Evolutionary conservation across 2,113 vertebrate species (phyloP).

Genomic region (Gymnogyps californianus): DNA sequence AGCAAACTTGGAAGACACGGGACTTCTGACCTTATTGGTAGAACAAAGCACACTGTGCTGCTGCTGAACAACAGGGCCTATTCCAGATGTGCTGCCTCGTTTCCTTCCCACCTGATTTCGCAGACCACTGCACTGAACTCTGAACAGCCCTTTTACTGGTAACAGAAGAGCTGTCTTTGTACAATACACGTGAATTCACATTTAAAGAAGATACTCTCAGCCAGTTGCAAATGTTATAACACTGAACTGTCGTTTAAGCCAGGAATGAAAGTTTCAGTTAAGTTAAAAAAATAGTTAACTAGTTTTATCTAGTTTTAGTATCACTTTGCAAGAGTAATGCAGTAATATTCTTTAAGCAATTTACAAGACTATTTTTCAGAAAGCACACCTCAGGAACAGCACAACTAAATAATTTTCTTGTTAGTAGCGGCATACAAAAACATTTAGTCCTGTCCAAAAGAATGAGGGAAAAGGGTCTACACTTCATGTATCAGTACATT

Average conservation of each 20-base stretch:
- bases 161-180: background rate
- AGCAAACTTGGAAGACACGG: background rate
- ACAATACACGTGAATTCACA: background rate
- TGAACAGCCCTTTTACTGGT: background rate
- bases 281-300: background rate
- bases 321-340: background rate
- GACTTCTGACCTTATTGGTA: background rate
- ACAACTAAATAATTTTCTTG: background rate
- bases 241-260: background rate
- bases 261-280: background rate
- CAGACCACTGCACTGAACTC: background rate
- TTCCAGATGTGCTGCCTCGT: background rate
- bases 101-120: background rate
- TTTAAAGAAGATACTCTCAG: background rate
- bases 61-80: background rate
- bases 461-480: background rate
- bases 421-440: background rate
- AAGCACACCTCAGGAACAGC: background rate
- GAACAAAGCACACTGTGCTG: background rate
- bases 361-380: background rate
- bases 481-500: background rate
- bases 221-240: background rate
- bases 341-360: background rate
- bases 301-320: background rate
- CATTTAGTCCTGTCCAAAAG: background rate